phyloP scores from a whole-genome alignment of 2,797 vertebrate species.

The Spinibarbus caldwelli region DNA sequence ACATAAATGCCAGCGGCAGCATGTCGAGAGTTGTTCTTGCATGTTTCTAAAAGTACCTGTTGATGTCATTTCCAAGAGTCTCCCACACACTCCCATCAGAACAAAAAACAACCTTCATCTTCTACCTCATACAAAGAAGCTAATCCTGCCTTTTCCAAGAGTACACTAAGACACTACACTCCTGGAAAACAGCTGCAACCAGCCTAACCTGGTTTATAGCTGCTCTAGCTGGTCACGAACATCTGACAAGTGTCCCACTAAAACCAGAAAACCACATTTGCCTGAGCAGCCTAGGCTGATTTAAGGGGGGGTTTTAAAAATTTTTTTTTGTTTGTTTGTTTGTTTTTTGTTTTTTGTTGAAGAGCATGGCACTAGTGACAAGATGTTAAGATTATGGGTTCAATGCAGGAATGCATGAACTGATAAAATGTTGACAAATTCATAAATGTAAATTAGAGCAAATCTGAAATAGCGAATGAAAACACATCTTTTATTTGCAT shows the following conservation, averaged over 20 bases:
- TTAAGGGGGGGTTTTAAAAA: no score
- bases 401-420: background rate
- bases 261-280: background rate
- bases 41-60: slow-evolving; percentile 16
- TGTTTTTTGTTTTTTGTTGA: no score
- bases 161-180: background rate
- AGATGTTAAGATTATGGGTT: background rate
- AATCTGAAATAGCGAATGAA: background rate
- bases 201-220: background rate
- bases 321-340: no score
- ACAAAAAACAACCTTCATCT: slow-evolving; percentile 40
- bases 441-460: background rate
- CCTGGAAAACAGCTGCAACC: slow-evolving; percentile 13
- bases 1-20: slow-evolving; percentile 16
- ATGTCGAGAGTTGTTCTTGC: slow-evolving; percentile 46
- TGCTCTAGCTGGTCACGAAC: background rate
- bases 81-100: slow-evolving; percentile 24
- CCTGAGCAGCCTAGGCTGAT: background rate
- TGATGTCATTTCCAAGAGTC: slow-evolving; percentile 1
- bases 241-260: background rate
- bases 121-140: slow-evolving; percentile 1
- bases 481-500: background rate
- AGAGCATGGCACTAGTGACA: background rate
- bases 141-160: slow-evolving; percentile 26
- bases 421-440: background rate